Base-by-base conservation (phyloP, 2,797 vertebrate species). In the Micromesistius poutassou region DNA sequence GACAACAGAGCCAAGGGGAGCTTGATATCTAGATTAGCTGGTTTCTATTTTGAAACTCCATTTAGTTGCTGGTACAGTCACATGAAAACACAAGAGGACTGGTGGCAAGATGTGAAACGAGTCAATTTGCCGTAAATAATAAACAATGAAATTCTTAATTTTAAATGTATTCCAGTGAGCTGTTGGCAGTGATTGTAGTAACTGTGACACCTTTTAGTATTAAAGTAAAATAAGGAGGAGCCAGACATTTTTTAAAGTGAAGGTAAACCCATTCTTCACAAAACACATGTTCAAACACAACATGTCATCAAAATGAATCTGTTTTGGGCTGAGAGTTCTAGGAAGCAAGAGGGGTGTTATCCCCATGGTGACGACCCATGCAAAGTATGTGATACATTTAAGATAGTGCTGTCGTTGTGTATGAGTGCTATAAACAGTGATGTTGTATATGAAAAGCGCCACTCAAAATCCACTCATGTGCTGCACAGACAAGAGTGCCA, bases 111-210 rank as follows among this genome's bases (percentile, higher is more conserved):
- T 66, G n/a, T 66, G 62, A n/a, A 66, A 66, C n/a, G 8, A 66
- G 6, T 62, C 55, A 62, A 62, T 25, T 62, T 62, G 55, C 19
- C 22, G 5, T 8, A 7, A 66, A 66, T 66, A 66, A 28, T 19
- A 55, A 55, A 55, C 62, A 25, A 66, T 66, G n/a, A 25, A 66
- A 66, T 66, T 10, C 62, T 66, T 66, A 66, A 66, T 66, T n/a
- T 25, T n/a, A 9, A 3, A 28, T 66, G 2, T 28, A 66, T 28
- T 25, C n/a, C 62, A 25, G 62, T 66, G n/a, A 9, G 22, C 62
- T 66, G 62, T n/a, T n/a, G 50, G 22, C 50, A 62, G 1, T n/a
- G 50, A 3, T 6, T 28, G 62, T 28, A 14, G 19, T 6, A 16
- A 62, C 5, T 9, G 50, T 62, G 50, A 62, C 50, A n/a, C 22